Conservation (phyloP, 2,797 vertebrate species). For the Malurus splendens region DNA sequence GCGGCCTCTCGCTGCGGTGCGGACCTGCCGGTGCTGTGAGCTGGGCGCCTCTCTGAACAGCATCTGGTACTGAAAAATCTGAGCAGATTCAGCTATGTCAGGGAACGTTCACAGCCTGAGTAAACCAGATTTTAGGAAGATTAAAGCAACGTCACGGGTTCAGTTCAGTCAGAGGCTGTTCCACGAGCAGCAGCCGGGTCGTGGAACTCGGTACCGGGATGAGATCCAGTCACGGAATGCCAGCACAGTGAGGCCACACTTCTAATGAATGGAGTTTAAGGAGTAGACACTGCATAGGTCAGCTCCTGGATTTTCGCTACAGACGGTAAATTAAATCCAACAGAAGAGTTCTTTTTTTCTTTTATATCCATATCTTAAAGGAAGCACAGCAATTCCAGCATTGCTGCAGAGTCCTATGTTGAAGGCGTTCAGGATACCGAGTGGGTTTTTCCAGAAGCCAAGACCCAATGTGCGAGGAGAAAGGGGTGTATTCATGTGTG, state of each 20-base stretch:
- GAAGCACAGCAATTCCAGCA: background rate
- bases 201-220: background rate
- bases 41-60: background rate
- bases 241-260: too few relatives aligned
- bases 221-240: background rate
- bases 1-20: too few relatives aligned
- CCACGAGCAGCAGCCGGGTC: background rate
- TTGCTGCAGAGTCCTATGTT: background rate
- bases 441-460: background rate
- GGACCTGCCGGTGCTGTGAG: too few relatives aligned
- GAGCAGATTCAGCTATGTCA: background rate
- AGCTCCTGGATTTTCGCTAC: background rate
- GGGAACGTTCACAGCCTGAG: background rate
- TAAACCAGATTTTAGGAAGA: background rate
- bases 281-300: accelerated
- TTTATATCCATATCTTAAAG: accelerated
- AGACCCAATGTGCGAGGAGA: background rate
- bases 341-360: background rate
- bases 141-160: background rate
- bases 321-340: background rate
- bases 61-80: background rate
- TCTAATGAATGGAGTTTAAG: background rate
- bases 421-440: background rate
- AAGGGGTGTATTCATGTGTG: background rate
- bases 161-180: background rate